Base-by-base conservation (phyloP, 2,113 vertebrate species). In the Oryctolagus cuniculus region DNA sequence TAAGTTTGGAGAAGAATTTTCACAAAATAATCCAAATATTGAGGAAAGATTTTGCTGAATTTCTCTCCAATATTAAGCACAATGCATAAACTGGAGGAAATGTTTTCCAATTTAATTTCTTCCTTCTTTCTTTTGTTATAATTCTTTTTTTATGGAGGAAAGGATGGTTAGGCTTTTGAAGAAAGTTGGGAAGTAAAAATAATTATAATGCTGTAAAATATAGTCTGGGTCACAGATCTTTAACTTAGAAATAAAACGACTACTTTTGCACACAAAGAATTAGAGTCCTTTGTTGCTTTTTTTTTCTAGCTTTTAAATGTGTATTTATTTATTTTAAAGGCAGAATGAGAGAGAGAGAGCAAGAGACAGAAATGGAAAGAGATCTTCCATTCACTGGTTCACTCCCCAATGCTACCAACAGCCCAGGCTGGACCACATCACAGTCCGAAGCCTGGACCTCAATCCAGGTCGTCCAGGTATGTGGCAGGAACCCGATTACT, bases 211-310 rank as follows among this genome's bases (percentile, higher is more conserved):
- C 10, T 78, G 21, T 61, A 90, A 94, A 69, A 78, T 51, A 87
- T 17, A 44, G 11, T 55, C 55, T 81, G 36, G 13, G 1, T 63
- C 58, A 86, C 24, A 66, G 31, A 44, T 61, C 31, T 70, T 91
- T 79, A 36, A 49, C 84, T 93, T 94, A 84, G 70, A 90, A 93
- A 74, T 77, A 88, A 90, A 96, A 83, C 31, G 77, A 77, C 38
- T 77, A 77, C 2, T 55, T 85, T 87, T 84, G 1, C 27, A 93
- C 15, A 73, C 15, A 92, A 22, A 91, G 87, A 80, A 89, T 66
- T 67, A 64, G 24, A 87, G 34, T 13, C 94, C 61, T 55, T 24
- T 53, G 24, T 79, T 87, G 84, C 64, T 58, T 89, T 77, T 36
- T 95, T 27, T 29, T 74, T 95, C 90, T 93, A 87, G 87, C 12